These are phyloP conservation scores for Cephus sareptanus DNA, from an alignment of 2,888 invertebrate genomes.

Conservation along the genomic window DNA sequence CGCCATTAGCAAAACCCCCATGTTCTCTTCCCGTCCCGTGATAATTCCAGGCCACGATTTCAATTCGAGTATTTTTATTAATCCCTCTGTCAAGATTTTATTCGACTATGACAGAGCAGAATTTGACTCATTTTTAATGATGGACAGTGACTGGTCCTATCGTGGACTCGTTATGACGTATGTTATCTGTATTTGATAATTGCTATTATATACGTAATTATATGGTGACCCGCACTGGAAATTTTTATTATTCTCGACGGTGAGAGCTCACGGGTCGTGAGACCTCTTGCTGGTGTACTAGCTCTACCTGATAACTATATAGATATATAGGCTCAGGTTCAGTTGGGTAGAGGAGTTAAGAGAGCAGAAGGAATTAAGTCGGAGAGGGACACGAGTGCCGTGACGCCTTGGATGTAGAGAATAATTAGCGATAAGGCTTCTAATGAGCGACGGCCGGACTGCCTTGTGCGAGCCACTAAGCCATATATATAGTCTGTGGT, in stretches of 20 bases:
- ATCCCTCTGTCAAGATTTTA: not conserved
- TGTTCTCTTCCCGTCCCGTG: not conserved
- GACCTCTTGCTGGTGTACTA: not conserved
- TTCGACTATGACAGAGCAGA: not conserved
- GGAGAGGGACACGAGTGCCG: slow-evolving; percentile 58
- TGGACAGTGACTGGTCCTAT: too few species aligned
- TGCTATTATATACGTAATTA: not conserved
- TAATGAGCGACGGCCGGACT: slow-evolving; percentile 65
- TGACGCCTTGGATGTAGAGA: slow-evolving; percentile 62
- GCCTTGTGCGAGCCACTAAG: slow-evolving; percentile 1
- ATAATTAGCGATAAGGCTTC: slow-evolving; percentile 66
- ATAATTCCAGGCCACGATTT: not conserved
- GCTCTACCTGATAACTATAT: not conserved
- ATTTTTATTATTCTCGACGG: not conserved
- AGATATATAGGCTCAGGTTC: not conserved
- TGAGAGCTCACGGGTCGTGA: not conserved
- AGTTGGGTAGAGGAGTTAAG: slow-evolving; percentile 17
- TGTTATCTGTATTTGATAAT: not conserved
- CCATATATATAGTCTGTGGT: not conserved
- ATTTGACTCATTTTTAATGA: not conserved
- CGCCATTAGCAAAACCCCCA: not conserved
- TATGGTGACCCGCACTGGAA: not conserved
- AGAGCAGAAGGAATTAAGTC: slow-evolving; percentile 22
- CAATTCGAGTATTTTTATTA: not conserved
- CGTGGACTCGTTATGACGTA: not conserved